Conservation (phyloP, 2,113 vertebrate species). For the Dicrurus megarhynchus region DNA sequence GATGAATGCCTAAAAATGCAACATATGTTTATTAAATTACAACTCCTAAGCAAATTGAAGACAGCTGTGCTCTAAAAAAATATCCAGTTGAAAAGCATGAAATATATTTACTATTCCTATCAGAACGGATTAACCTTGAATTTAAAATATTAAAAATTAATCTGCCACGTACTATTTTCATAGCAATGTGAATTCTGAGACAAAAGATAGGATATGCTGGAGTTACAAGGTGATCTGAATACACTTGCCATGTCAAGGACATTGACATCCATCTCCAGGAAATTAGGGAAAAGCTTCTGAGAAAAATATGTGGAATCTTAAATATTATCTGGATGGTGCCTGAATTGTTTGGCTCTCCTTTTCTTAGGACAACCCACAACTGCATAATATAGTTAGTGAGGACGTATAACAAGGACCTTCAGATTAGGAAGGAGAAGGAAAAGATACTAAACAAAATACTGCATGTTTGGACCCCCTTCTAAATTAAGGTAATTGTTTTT, state of each 20-base stretch:
- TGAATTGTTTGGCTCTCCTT: background rate
- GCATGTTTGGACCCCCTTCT: background rate
- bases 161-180: background rate
- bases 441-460: background rate
- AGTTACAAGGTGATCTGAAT: background rate
- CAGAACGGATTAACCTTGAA: background rate
- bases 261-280: background rate
- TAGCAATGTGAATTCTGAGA: background rate
- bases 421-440: background rate
- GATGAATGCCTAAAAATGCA: background rate
- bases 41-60: background rate
- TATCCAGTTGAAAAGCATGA: background rate
- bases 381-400: background rate
- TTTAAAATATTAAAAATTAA: background rate
- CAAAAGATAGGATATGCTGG: background rate
- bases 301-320: background rate
- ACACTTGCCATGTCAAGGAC: background rate
- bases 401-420: background rate
- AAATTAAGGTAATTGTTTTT: background rate
- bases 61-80: background rate
- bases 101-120: background rate
- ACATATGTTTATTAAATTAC: background rate
- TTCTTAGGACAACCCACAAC: background rate
- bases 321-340: background rate
- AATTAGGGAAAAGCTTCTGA: background rate